Evolutionary conservation across 2,888 invertebrate genomes (phyloP).

Genomic region (Drosophila nr. perissopoda): DNA sequence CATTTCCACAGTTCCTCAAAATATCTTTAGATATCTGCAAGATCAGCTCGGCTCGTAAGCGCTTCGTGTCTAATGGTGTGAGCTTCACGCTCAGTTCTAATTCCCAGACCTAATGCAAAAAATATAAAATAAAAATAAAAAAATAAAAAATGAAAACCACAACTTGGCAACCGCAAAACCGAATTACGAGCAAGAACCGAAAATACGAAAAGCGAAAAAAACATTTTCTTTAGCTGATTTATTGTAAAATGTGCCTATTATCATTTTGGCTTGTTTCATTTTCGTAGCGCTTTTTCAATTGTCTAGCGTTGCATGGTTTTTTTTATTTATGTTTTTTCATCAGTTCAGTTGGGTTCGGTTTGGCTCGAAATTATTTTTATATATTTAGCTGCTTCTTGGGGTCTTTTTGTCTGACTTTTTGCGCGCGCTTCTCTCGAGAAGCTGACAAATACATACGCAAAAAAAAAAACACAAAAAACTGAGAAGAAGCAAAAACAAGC

Average conservation of each 20-base stretch:
- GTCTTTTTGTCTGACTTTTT: slow-evolving; percentile 32
- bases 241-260: slow-evolving; percentile 60
- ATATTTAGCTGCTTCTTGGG: slow-evolving; percentile 70
- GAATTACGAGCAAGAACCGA: slow-evolving; percentile 23
- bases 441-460: slow-evolving; percentile 47
- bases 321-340: slow-evolving; percentile 24
- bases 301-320: slow-evolving; percentile 45
- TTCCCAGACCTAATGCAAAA: slow-evolving; percentile 42
- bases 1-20: background rate
- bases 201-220: slow-evolving; percentile 1
- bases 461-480: slow-evolving; percentile 10
- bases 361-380: slow-evolving; percentile 65
- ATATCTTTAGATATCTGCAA: slow-evolving; percentile 9
- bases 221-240: slow-evolving; percentile 59
- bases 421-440: slow-evolving; percentile 38
- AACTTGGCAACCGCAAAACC: slow-evolving; percentile 45
- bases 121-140: background rate
- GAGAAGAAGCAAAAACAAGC: slow-evolving; percentile 1
- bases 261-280: slow-evolving; percentile 50
- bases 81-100: slow-evolving; percentile 52
- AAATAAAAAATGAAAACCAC: slow-evolving; percentile 3
- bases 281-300: slow-evolving; percentile 58
- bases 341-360: slow-evolving; percentile 20
- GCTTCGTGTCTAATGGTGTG: slow-evolving; percentile 51
- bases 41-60: slow-evolving; percentile 20